Base-by-base conservation (phyloP, 2,888 invertebrate genomes). In the Eulithis prunata region DNA sequence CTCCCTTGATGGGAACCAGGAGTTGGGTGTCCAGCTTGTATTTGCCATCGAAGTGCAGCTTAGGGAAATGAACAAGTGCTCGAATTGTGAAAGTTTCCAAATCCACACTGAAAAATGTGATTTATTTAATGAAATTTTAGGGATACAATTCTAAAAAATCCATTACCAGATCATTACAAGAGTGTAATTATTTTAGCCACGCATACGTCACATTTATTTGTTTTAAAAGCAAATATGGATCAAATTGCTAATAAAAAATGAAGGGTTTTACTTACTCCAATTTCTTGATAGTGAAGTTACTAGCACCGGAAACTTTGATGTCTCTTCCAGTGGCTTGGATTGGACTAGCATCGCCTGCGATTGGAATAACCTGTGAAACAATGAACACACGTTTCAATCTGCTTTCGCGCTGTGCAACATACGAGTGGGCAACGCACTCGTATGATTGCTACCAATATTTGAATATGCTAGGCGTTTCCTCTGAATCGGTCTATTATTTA, bases 11-110 rank as follows among this genome's bases (percentile, higher is more conserved):
- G 0, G 94, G 94, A 21, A 95, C 83, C n/a, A 95, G 77, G 12
- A 95, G 78, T 14, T 90, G 87, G 0, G 94, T 91, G 75, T 95
- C 93, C 12, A 95, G 76, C 64, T 94, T 94, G 81, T 95, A 95
- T 45, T 86, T 84, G 0, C 95, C 95, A 0, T 94, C 90, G 51
- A 95, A 88, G 72, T 89, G 88, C 14, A 96, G 82, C 65, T 86
- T 88, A 0, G 95, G 94, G 71, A 96, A 88, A 2, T 86, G 87
- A 0, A 95, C 84, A 2, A 87, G 90, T 4, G 90, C 87, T 21
- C 84, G 83, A 69, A 94, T 93, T 3, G 83, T 88, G 13, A 93
- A 72, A 4, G 93, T 91, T 12, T 93, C 87, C 28, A 94, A 57
- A 74, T 95, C 94, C 59, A 94, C 87, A 36, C 95, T 95, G 81